These are phyloP conservation scores for Steinernema carpocapsae DNA, from an alignment of 2,888 invertebrate genomes.

Conservation along the genomic window DNA sequence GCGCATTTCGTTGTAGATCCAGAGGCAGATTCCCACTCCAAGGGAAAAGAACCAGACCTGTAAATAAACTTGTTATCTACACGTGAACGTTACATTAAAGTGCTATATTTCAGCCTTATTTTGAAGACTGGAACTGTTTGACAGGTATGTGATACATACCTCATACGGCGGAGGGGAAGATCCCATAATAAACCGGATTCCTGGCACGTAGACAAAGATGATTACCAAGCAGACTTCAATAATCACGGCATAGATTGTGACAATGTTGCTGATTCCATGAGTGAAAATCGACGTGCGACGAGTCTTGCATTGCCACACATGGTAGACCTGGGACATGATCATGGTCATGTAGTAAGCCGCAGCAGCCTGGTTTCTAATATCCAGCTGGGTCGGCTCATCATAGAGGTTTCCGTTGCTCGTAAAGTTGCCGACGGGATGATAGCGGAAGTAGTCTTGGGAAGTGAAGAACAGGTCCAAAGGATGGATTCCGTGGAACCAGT, in stretches of 20 bases:
- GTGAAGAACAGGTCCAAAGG: slow-evolving; percentile 36
- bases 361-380: slow-evolving; percentile 43
- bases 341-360: slow-evolving; percentile 53
- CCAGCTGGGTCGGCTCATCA: slow-evolving; percentile 49
- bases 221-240: slow-evolving; percentile 54
- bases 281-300: slow-evolving; percentile 57
- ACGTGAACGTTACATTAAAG: too few species aligned
- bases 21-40: slow-evolving; percentile 51
- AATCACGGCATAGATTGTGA: slow-evolving; percentile 47
- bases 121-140: neutral
- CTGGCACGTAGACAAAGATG: slow-evolving; percentile 56
- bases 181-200: slow-evolving; percentile 52
- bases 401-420: slow-evolving; percentile 49
- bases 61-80: too few species aligned
- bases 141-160: too few species aligned
- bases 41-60: slow-evolving; percentile 54
- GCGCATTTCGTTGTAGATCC: slow-evolving; percentile 35
- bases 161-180: slow-evolving; percentile 53
- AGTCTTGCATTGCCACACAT: slow-evolving; percentile 59
- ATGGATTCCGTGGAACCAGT: slow-evolving; percentile 37
- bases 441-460: slow-evolving; percentile 38
- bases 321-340: slow-evolving; percentile 53
- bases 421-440: slow-evolving; percentile 46
- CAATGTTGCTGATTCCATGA: slow-evolving; percentile 56
- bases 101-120: too few species aligned